A percentile compares a stretch with the other conserved stretches of the same genome.
These are phyloP conservation scores for Sebastes baramenuke DNA, from an alignment of 2,797 vertebrate species.

Conservation along the genomic window DNA sequence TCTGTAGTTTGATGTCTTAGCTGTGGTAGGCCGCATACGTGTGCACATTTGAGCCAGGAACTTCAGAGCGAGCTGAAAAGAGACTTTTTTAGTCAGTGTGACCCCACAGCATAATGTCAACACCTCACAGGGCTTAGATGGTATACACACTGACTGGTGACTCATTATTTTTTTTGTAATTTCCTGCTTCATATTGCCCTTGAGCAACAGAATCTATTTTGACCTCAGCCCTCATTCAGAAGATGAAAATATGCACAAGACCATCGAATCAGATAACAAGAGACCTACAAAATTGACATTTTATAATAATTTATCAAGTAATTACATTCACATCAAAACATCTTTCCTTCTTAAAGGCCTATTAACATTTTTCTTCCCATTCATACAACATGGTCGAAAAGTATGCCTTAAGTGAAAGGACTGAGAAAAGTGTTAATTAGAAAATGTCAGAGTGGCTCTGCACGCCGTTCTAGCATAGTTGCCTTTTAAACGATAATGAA, in stretches of 20 bases:
- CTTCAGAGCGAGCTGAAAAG: constrained; percentile 15
- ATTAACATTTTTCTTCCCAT: constrained; percentile 37
- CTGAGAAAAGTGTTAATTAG: constrained; percentile 25
- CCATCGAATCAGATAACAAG: constrained; percentile 13
- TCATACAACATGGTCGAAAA: constrained; percentile 25
- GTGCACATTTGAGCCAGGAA: constrained; percentile 17
- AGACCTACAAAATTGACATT: not conserved
- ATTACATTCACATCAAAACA: constrained; percentile 12
- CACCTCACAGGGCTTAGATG: not conserved
- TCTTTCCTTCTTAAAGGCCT: constrained; percentile 21
- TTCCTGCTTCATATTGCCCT: constrained; percentile 1
- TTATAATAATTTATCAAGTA: not conserved
- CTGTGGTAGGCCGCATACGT: constrained; percentile 29
- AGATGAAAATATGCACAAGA: not conserved
- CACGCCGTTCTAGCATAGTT: constrained; percentile 25
- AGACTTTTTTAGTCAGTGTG: constrained; percentile 7
- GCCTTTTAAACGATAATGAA: constrained; percentile 47
- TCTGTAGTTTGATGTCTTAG: constrained; percentile 52
- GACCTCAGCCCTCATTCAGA: not conserved
- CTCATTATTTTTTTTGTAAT: not conserved
- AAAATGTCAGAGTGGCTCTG: constrained; percentile 49
- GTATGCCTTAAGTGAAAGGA: constrained; percentile 10
- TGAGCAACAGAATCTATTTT: constrained; percentile 15
- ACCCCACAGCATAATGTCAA: constrained; percentile 25
- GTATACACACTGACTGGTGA: constrained; percentile 21